Percentiles rank a stretch among this genome's conserved stretches.
These are phyloP conservation scores for Agrilus biguttatus DNA, from an alignment of 2,888 invertebrate species.

Conservation along the genomic window DNA sequence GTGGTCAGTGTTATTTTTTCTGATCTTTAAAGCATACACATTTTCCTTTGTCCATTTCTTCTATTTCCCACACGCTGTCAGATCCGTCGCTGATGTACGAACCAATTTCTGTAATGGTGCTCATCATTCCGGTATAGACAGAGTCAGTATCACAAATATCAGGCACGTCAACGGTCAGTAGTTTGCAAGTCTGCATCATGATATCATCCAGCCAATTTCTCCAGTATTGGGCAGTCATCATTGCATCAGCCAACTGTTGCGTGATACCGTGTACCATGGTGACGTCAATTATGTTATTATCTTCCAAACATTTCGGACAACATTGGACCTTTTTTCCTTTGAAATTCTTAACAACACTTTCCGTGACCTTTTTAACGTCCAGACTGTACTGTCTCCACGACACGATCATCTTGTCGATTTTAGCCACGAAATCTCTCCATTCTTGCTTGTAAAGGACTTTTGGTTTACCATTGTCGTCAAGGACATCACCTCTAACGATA, in stretches of 20 bases:
- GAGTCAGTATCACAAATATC: too few species aligned
- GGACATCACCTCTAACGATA: conserved; percentile 14
- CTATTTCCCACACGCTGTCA: too few species aligned
- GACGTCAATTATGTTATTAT: conserved; percentile 23
- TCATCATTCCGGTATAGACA: too few species aligned
- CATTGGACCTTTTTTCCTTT: conserved; percentile 22
- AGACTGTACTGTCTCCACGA: conserved; percentile 24
- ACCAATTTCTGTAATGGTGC: too few species aligned
- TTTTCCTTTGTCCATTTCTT: too few species aligned
- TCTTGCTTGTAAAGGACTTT: conserved; percentile 11
- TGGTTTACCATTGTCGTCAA: conserved; percentile 11
- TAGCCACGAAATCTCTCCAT: conserved; percentile 20
- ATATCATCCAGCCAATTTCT: conserved; percentile 22
- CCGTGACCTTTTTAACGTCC: conserved; percentile 24
- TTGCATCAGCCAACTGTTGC: conserved; percentile 23
- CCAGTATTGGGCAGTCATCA: conserved; percentile 24
- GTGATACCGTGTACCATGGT: conserved; percentile 23
- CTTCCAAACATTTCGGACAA: conserved; percentile 25
- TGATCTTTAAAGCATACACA: too few species aligned
- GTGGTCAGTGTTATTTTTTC: too few species aligned
- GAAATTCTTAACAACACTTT: conserved; percentile 21
- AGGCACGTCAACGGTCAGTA: too few species aligned
- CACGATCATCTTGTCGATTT: conserved; percentile 20
- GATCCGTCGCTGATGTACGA: too few species aligned
- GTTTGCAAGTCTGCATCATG: conserved; percentile 16